Percentiles rank a stretch among this genome's conserved stretches.
These are phyloP conservation scores for Orthonychiurus folsomi DNA, from an alignment of 2,888 invertebrate genomes.

Conservation along the genomic window DNA sequence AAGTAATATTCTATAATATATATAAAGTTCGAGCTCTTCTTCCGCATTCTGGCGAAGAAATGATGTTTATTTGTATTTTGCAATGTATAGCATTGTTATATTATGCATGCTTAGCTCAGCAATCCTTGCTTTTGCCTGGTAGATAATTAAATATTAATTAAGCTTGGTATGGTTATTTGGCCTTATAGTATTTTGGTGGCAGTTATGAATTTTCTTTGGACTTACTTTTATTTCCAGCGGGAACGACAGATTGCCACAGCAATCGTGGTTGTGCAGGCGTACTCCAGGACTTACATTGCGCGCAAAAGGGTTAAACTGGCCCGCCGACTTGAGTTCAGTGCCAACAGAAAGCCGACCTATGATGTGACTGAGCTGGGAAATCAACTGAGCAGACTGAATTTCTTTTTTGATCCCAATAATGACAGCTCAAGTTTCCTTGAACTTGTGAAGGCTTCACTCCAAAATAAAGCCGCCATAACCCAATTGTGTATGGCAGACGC, in stretches of 20 bases:
- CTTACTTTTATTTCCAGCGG: too few relatives aligned
- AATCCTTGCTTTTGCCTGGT: too few relatives aligned
- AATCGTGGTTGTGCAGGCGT: slow-evolving; percentile 62
- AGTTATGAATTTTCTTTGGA: too few relatives aligned
- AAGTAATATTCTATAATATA: too few relatives aligned
- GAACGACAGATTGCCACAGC: slow-evolving; percentile 46
- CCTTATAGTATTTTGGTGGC: too few relatives aligned
- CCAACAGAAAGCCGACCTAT: slow-evolving; percentile 4
- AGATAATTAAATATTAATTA: too few relatives aligned
- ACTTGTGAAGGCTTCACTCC: slow-evolving; percentile 16
- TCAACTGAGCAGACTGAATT: slow-evolving; percentile 28
- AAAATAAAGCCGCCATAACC: slow-evolving; percentile 5
- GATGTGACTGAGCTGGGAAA: slow-evolving; percentile 17
- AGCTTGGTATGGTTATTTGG: too few relatives aligned
- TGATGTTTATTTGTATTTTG: too few relatives aligned
- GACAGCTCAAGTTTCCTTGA: slow-evolving; percentile 15
- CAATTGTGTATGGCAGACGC: background rate
- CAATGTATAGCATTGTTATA: too few relatives aligned
- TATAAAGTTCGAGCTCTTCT: too few relatives aligned
- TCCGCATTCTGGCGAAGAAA: too few relatives aligned
- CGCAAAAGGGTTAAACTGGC: slow-evolving; percentile 58
- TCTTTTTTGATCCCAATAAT: slow-evolving; percentile 22
- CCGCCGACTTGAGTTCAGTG: slow-evolving; percentile 62
- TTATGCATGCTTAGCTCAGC: too few relatives aligned
- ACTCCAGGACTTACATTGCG: slow-evolving; percentile 63